Conservation (phyloP, 2,888 invertebrate genomes). For the Lycia hirtaria region DNA sequence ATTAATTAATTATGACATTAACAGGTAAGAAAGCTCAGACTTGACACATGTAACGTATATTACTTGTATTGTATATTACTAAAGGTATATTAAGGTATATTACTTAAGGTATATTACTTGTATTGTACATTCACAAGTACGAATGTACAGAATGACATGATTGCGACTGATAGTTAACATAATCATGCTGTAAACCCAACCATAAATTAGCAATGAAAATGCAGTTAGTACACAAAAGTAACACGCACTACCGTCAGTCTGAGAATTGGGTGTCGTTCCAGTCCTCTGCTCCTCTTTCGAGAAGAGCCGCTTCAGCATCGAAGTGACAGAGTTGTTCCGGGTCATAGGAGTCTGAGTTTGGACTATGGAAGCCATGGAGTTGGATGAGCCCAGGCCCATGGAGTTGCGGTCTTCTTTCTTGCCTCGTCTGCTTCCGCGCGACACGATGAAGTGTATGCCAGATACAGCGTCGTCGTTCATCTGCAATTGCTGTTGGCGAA, state of each 20-base stretch:
- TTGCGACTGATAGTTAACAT: not conserved
- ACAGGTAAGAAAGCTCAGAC: no score
- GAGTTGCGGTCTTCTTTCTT: slow-evolving; percentile 76
- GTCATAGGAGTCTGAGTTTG: slow-evolving; percentile 88
- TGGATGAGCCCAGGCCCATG: slow-evolving; percentile 70
- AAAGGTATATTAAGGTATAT: no score
- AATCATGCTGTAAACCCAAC: not conserved
- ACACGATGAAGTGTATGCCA: slow-evolving; percentile 90
- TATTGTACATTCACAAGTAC: no score
- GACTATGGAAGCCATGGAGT: slow-evolving; percentile 81
- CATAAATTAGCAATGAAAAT: slow-evolving; percentile 19
- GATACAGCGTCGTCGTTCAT: slow-evolving; percentile 89
- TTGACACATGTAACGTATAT: no score
- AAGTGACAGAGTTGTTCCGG: slow-evolving; percentile 91
- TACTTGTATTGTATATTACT: no score
- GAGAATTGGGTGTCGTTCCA: slow-evolving; percentile 52
- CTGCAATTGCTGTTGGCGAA: slow-evolving; percentile 71
- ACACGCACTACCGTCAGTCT: slow-evolving; percentile 79
- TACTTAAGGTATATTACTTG: not conserved
- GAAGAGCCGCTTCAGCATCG: slow-evolving; percentile 90
- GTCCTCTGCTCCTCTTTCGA: slow-evolving; percentile 88
- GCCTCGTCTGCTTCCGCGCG: slow-evolving; percentile 80
- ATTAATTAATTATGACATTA: no score
- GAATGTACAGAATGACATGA: not conserved
- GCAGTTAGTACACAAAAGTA: slow-evolving; percentile 26